These are phyloP conservation scores for Callinectes sapidus DNA, from an alignment of 2,888 invertebrate genomes.

Conservation along the genomic window DNA sequence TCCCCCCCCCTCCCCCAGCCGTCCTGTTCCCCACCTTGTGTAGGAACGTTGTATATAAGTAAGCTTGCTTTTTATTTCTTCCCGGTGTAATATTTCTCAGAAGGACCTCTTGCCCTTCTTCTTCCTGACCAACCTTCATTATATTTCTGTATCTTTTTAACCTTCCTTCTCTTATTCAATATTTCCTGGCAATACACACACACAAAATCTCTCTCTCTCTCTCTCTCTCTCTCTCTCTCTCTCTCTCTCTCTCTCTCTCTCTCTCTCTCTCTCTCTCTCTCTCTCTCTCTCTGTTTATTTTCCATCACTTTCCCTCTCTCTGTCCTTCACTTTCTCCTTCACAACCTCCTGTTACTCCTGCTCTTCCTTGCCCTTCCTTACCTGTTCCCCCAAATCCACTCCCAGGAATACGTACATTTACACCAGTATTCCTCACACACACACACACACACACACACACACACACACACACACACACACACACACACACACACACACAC, in stretches of 20 bases:
- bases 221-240: slow-evolving; percentile 45
- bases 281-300: background rate
- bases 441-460: slow-evolving; percentile 16
- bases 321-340: background rate
- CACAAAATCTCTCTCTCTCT: slow-evolving; percentile 27
- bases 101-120: background rate
- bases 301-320: background rate
- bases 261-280: slow-evolving; percentile 38
- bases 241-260: slow-evolving; percentile 48
- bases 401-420: background rate
- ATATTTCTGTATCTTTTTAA: background rate
- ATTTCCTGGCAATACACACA: background rate
- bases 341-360: background rate
- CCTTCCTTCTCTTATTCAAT: background rate
- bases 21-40: background rate
- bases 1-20: too few species aligned
- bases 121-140: background rate
- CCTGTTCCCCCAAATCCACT: background rate
- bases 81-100: background rate
- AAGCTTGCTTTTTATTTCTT: background rate
- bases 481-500: slow-evolving; percentile 11
- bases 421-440: background rate
- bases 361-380: background rate
- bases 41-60: background rate
- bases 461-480: background rate